Evolutionary conservation across 2,113 vertebrate species (phyloP).

Genomic region (Phoxinus phoxinus): DNA sequence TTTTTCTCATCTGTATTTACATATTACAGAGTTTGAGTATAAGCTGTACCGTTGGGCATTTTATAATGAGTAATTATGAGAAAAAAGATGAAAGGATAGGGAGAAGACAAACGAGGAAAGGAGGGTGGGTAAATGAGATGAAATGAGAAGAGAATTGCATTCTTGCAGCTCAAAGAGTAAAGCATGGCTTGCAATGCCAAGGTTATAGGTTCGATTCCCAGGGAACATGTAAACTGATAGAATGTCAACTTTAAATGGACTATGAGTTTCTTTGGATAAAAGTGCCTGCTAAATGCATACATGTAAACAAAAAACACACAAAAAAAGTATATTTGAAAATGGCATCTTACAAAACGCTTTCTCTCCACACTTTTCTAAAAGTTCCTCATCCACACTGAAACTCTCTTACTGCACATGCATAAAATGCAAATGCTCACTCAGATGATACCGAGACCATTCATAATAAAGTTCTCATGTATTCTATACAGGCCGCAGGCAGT

Average conservation of each 20-base stretch:
- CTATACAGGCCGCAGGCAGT: no score
- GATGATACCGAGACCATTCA: no score
- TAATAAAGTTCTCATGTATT: no score
- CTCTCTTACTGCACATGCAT: no score
- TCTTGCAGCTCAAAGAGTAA: background rate
- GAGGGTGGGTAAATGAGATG: background rate
- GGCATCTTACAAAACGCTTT: no score
- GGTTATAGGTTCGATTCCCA: background rate
- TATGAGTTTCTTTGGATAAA: background rate
- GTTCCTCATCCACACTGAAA: no score
- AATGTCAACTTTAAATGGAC: background rate
- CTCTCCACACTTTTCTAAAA: no score
- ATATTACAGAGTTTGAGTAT: constrained; percentile 61
- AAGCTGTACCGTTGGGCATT: constrained; percentile 51
- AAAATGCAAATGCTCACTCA: no score
- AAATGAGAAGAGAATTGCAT: background rate
- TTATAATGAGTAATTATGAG: constrained; percentile 62
- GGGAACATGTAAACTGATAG: background rate
- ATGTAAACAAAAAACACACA: background rate
- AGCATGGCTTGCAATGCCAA: background rate
- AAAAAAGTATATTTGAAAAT: no score
- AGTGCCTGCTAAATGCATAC: background rate
- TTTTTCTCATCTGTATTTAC: constrained; percentile 61
- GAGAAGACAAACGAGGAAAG: background rate
- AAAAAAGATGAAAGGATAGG: constrained; percentile 37